Evolutionary conservation across 2,113 vertebrate genomes (phyloP), one percentile per base, ranked within the genome.

Genomic region (Camelus bactrianus): DNA sequence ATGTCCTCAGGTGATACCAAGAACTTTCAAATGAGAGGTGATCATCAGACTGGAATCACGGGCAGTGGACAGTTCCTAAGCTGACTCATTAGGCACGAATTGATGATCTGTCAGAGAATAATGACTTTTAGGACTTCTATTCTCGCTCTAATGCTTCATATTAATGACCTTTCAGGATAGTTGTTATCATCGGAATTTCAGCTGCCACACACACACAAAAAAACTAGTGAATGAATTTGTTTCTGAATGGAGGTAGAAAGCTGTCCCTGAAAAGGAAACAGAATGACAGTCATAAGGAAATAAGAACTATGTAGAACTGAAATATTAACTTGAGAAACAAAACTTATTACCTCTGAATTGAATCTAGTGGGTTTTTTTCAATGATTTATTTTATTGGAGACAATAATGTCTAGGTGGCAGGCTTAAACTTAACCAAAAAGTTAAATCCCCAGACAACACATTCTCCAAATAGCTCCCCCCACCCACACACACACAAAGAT

Each of bases 81-180:
- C 60, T 28, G 82, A 97, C 56, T 94, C 94, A 72, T 87, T 97
- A 93, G 75, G 2, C 15, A 73, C 2, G 2, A 91, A 89, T 73
- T 35, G 87, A 48, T 54, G 60, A 92, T 65, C 93, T 95, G 95
- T 92, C 54, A 91, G 79, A 94, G 96, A 77, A 67, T 91, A 95
- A 97, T 62, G 79, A n/a, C 79, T 91, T 96, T 54, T 54, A 58
- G 70, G 60, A 85, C 32, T 92, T 94, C n/a, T 24, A 30, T 93
- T 96, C 85, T 97, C 1, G 0, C 20, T 30, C 54, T 93, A 54
- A 76, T 70, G 16, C 42, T 88, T 52, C 6, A 46, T 88, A 93
- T n/a, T 56, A 93, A 96, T 72, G 50, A 62, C 83, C 76, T 97
- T 91, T 87, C 65, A 54, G 94, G 32, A 73, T 56, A 24, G 54